Percentiles rank a stretch among this genome's conserved stretches.
These are phyloP conservation scores for Microcebus jonahi DNA, from an alignment of 2,113 vertebrate species.

Conservation along the genomic window DNA sequence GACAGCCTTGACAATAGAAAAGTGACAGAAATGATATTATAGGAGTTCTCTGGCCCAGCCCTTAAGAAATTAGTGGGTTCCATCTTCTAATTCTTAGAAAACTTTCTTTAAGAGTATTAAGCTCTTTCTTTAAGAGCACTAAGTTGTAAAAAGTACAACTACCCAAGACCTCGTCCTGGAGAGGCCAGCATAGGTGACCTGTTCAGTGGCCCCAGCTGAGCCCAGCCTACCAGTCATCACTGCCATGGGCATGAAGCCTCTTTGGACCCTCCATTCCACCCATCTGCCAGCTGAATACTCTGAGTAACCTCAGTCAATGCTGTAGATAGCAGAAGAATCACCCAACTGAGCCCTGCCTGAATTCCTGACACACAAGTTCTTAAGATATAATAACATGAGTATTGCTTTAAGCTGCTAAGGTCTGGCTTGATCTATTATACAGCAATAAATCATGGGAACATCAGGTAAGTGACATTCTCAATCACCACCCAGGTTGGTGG, in stretches of 20 bases:
- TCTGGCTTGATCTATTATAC: background rate
- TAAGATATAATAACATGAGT: background rate
- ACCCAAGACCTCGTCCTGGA: background rate
- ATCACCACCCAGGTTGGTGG: background rate
- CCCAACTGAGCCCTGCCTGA: background rate
- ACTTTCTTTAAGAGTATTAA: background rate
- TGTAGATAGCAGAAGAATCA: background rate
- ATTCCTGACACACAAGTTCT: background rate
- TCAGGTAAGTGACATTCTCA: background rate
- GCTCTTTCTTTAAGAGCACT: background rate
- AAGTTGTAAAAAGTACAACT: background rate
- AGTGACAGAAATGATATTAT: background rate
- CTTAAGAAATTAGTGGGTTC: background rate
- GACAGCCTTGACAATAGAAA: background rate
- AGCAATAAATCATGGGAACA: background rate
- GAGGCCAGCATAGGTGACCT: background rate
- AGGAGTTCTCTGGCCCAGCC: background rate
- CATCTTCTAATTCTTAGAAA: background rate
- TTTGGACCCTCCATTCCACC: background rate
- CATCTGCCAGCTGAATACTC: background rate
- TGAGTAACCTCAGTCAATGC: background rate
- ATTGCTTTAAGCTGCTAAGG: background rate
- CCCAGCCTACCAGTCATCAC: background rate
- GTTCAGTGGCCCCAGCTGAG: background rate
- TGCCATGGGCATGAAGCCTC: background rate